Conservation (phyloP, 1,140 invertebrate genomes). For the Papilio helenus region DNA sequence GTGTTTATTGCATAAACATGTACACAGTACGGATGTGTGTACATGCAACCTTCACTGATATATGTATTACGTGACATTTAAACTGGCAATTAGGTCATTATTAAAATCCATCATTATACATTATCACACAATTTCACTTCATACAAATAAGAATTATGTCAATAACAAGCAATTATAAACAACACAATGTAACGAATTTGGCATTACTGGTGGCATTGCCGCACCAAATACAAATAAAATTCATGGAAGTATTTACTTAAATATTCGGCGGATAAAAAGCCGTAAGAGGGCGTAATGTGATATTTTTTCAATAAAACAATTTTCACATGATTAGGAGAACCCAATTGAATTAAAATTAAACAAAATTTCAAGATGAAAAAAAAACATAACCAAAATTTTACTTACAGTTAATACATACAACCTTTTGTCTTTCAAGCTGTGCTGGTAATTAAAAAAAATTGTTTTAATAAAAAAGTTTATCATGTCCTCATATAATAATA, state of each 20-base stretch:
- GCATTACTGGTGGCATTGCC: conserved; percentile 8
- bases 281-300: conserved; percentile 11
- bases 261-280: conserved; percentile 13
- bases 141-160: conserved; percentile 46
- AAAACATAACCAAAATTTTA: background rate
- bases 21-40: conserved; percentile 37
- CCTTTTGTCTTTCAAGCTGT: background rate
- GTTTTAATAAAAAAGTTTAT: conserved; percentile 9
- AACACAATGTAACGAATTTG: conserved; percentile 30
- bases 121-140: conserved; percentile 52
- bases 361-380: background rate
- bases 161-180: conserved; percentile 27
- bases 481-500: conserved; percentile 1
- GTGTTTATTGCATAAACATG: conserved; percentile 43
- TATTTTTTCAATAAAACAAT: conserved; percentile 22
- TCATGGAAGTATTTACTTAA: conserved; percentile 33
- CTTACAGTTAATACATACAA: background rate
- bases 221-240: conserved; percentile 25
- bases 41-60: conserved; percentile 12
- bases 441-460: background rate
- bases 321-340: background rate
- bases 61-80: background rate
- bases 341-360: conserved; percentile 3
- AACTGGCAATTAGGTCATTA: conserved; percentile 43
- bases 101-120: conserved; percentile 49